These are phyloP conservation scores for Phycodurus eques DNA, from an alignment of 2,113 vertebrate genomes.

Conservation along the genomic window DNA sequence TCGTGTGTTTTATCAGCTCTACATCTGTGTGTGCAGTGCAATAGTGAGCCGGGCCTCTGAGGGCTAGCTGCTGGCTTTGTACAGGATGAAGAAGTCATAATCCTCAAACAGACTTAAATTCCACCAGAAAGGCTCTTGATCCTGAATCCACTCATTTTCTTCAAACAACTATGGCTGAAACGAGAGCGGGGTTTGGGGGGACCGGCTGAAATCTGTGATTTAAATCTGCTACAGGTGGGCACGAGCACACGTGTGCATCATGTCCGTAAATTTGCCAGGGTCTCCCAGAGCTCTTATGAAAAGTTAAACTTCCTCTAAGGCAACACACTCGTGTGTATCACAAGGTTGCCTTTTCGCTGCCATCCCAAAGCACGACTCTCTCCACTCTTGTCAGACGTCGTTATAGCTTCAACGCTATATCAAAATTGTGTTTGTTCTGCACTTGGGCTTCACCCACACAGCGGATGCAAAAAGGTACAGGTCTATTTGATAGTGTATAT, in stretches of 20 bases:
- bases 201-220: slow-evolving; percentile 58
- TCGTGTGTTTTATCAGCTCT: slow-evolving; percentile 51
- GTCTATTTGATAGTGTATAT: slow-evolving; percentile 79
- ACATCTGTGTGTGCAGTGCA: slow-evolving; percentile 44
- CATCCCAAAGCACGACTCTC: slow-evolving; percentile 71
- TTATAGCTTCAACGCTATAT: slow-evolving; percentile 90
- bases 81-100: slow-evolving; percentile 68
- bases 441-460: slow-evolving; percentile 85
- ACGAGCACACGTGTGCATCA: slow-evolving; percentile 28
- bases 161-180: slow-evolving; percentile 73
- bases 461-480: slow-evolving; percentile 83
- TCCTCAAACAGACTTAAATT: slow-evolving; percentile 74
- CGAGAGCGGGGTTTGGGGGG: slow-evolving; percentile 55
- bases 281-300: slow-evolving; percentile 77
- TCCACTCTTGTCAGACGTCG: slow-evolving; percentile 77
- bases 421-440: slow-evolving; percentile 91
- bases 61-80: slow-evolving; percentile 62
- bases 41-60: slow-evolving; percentile 48
- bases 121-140: slow-evolving; percentile 74
- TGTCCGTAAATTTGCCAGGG: slow-evolving; percentile 49
- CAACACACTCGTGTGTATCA: slow-evolving; percentile 77
- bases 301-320: slow-evolving; percentile 79
- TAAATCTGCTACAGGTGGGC: slow-evolving; percentile 73
- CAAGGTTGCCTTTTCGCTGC: slow-evolving; percentile 62
- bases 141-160: slow-evolving; percentile 74